Conservation (phyloP, 2,113 vertebrate genomes). For the Triplophysa siluroides region DNA sequence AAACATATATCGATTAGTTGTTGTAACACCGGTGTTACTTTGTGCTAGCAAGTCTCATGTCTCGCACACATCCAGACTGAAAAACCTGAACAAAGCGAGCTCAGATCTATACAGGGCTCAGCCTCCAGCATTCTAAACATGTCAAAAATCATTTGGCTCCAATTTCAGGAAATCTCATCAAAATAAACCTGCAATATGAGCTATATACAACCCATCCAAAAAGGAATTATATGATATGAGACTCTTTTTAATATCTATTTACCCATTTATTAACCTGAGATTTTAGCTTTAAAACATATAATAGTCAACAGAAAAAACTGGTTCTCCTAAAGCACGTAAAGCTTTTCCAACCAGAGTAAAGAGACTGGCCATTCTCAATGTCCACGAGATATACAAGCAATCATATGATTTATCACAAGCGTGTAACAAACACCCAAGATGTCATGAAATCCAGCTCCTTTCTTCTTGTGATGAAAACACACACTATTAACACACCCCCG, state of each 20-base stretch:
- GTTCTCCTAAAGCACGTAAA: too few relatives aligned
- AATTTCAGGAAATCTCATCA: constrained; percentile 12
- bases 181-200: neutral
- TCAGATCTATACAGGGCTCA: neutral
- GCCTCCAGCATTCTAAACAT: constrained; percentile 18
- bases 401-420: constrained; percentile 70
- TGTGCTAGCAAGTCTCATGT: neutral
- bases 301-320: too few relatives aligned
- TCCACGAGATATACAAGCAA: constrained; percentile 50
- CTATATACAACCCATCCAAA: neutral
- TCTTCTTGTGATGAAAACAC: constrained; percentile 67
- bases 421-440: constrained; percentile 69
- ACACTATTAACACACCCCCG: constrained; percentile 60
- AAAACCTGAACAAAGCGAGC: neutral
- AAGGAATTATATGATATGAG: too few relatives aligned
- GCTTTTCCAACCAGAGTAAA: too few relatives aligned
- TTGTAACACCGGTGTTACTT: too few relatives aligned
- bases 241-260: neutral
- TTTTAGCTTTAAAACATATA: too few relatives aligned
- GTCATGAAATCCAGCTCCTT: constrained; percentile 66
- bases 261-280: too few relatives aligned
- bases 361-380: neutral
- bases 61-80: neutral
- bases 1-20: too few relatives aligned
- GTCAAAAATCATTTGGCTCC: constrained; percentile 21